phyloP scores from a whole-genome alignment of 2,113 vertebrate species.

The Hiodon alosoides region DNA sequence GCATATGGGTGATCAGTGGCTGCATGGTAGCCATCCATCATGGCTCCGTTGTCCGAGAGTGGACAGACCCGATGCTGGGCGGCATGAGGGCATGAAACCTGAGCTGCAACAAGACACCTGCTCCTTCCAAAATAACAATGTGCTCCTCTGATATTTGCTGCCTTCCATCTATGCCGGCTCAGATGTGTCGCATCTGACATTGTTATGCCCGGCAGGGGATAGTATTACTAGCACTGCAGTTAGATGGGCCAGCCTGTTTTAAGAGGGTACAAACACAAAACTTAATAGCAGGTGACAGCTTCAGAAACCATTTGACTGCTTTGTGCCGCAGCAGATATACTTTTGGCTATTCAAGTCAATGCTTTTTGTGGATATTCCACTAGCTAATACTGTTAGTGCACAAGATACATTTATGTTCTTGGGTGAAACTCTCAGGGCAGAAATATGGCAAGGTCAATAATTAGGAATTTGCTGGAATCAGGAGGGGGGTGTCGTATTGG shows the following conservation, averaged over 20 bases:
- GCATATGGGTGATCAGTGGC: conserved; percentile 24
- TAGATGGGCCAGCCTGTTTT: conserved; percentile 24
- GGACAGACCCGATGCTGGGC: conserved; percentile 26
- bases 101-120: conserved; percentile 69
- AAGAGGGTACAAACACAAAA: conserved; percentile 22
- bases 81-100: conserved; percentile 56
- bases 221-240: conserved; percentile 47
- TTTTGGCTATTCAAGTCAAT: conserved; percentile 15
- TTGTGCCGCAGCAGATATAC: conserved; percentile 13
- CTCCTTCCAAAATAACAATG: conserved; percentile 75
- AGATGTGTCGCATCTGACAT: conserved; percentile 54
- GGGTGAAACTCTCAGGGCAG: too few relatives aligned
- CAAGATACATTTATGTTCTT: too few relatives aligned
- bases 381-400: neutral
- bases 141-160: conserved; percentile 51
- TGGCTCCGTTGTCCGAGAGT: conserved; percentile 39
- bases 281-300: conserved; percentile 42
- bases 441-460: too few relatives aligned
- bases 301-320: conserved; percentile 19
- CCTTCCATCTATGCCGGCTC: conserved; percentile 46
- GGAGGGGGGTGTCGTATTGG: too few relatives aligned
- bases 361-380: neutral
- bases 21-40: conserved; percentile 53
- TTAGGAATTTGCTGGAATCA: too few relatives aligned
- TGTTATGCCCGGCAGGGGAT: conserved; percentile 49